phyloP scores from a whole-genome alignment of 2,888 invertebrate species.

The Macaria liturata region DNA sequence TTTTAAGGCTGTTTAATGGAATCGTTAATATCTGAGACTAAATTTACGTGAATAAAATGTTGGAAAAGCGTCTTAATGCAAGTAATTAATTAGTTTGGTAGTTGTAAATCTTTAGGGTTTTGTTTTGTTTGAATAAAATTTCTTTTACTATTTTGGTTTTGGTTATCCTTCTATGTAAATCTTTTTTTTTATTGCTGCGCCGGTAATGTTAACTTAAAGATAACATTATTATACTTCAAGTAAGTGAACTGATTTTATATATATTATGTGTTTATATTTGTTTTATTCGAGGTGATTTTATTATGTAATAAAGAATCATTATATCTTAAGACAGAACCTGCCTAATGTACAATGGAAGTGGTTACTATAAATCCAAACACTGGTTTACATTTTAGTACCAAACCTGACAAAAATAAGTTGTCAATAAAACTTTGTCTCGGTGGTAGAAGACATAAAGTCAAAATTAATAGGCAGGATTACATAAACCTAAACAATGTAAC shows the following conservation, averaged over 20 bases:
- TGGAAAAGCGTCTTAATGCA: conserved; percentile 31
- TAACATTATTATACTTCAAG: no score
- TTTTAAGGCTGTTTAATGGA: conserved; percentile 33
- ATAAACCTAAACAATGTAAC: conserved; percentile 62
- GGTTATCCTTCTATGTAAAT: no score
- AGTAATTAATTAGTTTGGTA: conserved; percentile 28
- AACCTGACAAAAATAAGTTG: conserved; percentile 40
- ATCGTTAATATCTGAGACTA: conserved; percentile 32
- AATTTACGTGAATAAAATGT: conserved; percentile 26
- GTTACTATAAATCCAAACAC: conserved; percentile 38
- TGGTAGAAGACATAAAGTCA: conserved; percentile 46
- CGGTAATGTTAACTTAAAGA: no score
- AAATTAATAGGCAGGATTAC: conserved; percentile 63
- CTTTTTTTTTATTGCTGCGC: no score
- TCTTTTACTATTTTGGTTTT: background rate
- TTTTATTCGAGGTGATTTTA: no score
- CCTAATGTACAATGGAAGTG: conserved; percentile 26
- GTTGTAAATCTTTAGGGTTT: conserved; percentile 13
- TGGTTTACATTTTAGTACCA: conserved; percentile 10
- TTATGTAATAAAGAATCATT: no score
- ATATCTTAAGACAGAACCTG: conserved; percentile 4
- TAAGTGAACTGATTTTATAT: no score
- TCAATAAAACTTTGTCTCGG: conserved; percentile 41
- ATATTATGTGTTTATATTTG: no score
- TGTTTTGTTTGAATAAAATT: conserved; percentile 1